Evolutionary conservation across 2,113 vertebrate species (phyloP).

Genomic region (Coryphaenoides rupestris): DNA sequence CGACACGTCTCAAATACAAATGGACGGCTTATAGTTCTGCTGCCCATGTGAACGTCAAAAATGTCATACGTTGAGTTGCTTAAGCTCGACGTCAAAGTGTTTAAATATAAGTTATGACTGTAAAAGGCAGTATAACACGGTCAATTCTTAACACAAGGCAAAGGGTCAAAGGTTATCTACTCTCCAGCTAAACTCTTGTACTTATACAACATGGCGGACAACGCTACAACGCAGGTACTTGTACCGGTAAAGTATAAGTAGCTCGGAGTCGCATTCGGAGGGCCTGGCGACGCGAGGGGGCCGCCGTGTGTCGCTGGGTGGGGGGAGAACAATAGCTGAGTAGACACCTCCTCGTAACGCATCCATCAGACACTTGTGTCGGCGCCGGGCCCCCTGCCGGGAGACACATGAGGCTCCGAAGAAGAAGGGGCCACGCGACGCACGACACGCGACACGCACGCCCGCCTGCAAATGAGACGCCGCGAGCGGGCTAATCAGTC

Average conservation of each 20-base stretch:
- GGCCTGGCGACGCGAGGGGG: slow-evolving; percentile 26
- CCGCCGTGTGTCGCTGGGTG: slow-evolving; percentile 23
- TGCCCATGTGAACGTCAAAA: too few species aligned
- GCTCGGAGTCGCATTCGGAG: slow-evolving; percentile 7
- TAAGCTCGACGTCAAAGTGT: too few species aligned
- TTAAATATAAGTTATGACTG: too few species aligned
- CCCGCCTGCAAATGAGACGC: slow-evolving; percentile 51
- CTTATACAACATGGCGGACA: too few species aligned
- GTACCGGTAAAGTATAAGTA: slow-evolving; percentile 19
- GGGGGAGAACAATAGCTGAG: slow-evolving; percentile 58
- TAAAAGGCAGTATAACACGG: too few species aligned
- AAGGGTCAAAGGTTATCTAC: too few species aligned
- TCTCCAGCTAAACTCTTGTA: too few species aligned
- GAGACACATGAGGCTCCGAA: slow-evolving; percentile 47
- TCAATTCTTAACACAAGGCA: too few species aligned
- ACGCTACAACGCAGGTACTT: slow-evolving; percentile 4
- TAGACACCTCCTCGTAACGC: slow-evolving; percentile 38
- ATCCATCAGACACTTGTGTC: slow-evolving; percentile 57
- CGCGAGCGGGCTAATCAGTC: slow-evolving; percentile 17
- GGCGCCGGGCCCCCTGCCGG: slow-evolving; percentile 47
- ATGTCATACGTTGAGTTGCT: too few species aligned
- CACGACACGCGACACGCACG: too few species aligned
- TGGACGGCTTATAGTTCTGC: too few species aligned
- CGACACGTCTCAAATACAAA: too few species aligned
- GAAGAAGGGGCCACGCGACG: slow-evolving; percentile 56